phyloP scores from a whole-genome alignment of 2,888 invertebrate genomes.

The Mechanitis mazaeus region DNA sequence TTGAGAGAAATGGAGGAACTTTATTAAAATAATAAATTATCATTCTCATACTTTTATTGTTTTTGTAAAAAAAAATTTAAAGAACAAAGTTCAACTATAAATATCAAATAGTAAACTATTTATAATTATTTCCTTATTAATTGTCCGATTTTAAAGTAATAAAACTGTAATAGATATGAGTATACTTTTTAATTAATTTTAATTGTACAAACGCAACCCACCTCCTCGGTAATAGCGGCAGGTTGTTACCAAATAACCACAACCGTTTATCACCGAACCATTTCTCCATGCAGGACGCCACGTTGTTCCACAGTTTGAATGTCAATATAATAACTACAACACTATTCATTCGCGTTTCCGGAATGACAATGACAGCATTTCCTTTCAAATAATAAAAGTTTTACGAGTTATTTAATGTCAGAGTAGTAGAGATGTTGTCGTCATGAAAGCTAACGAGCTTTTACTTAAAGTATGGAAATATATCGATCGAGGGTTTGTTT shows the following conservation, averaged over 20 bases:
- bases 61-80: no score
- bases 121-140: no score
- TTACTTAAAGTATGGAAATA: constrained; percentile 51
- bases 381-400: constrained; percentile 52
- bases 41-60: no score
- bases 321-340: constrained; percentile 41
- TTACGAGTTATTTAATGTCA: constrained; percentile 28
- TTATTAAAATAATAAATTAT: no score
- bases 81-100: no score
- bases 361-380: constrained; percentile 46
- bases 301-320: constrained; percentile 67
- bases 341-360: constrained; percentile 58
- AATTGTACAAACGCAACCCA: constrained; percentile 39
- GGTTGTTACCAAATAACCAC: constrained; percentile 93
- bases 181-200: no score
- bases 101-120: no score
- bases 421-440: constrained; percentile 38
- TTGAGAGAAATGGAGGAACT: no score
- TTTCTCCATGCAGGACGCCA: constrained; percentile 88
- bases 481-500: constrained; percentile 73
- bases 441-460: constrained; percentile 52
- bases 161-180: no score
- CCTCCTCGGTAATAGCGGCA: constrained; percentile 90
- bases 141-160: no score
- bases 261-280: constrained; percentile 94